Percentiles rank a stretch among this genome's conserved stretches.
These are phyloP conservation scores for Hoplostethus mediterraneus DNA, from an alignment of 2,797 vertebrate genomes.

Conservation along the genomic window DNA sequence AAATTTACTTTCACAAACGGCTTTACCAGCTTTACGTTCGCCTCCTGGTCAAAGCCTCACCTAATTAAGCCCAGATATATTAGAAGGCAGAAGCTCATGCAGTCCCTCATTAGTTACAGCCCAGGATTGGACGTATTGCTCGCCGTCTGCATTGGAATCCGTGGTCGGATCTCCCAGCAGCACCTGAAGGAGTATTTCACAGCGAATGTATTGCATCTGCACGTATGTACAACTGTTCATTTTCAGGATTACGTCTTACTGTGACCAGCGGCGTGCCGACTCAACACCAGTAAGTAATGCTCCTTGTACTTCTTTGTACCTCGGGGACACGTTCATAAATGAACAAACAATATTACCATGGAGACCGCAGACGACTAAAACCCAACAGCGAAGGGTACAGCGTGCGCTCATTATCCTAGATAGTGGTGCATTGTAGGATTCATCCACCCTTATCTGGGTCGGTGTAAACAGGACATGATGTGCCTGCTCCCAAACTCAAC, in stretches of 20 bases:
- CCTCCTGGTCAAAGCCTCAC: conserved; percentile 11
- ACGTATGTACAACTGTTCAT: no score
- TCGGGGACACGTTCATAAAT: background rate
- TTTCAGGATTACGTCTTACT: background rate
- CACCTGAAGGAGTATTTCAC: background rate
- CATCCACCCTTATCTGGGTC: no score
- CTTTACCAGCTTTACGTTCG: conserved; percentile 14
- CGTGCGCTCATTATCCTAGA: background rate
- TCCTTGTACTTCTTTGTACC: no score
- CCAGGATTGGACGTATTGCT: background rate
- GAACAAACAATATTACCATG: background rate
- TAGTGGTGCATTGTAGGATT: no score
- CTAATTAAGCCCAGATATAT: background rate
- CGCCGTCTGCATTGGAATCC: background rate
- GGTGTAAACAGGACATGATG: no score
- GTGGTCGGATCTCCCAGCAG: conserved; percentile 3
- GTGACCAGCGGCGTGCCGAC: background rate
- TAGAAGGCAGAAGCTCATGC: conserved; percentile 2
- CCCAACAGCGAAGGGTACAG: background rate
- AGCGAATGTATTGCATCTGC: background rate
- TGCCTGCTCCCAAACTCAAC: background rate
- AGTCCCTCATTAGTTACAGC: conserved; percentile 26
- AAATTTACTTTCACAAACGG: no score
- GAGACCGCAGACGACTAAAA: background rate
- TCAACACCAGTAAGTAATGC: background rate